Conservation (phyloP, 64 coral and sea anemone species). For the Stichodactyla mertensii region DNA sequence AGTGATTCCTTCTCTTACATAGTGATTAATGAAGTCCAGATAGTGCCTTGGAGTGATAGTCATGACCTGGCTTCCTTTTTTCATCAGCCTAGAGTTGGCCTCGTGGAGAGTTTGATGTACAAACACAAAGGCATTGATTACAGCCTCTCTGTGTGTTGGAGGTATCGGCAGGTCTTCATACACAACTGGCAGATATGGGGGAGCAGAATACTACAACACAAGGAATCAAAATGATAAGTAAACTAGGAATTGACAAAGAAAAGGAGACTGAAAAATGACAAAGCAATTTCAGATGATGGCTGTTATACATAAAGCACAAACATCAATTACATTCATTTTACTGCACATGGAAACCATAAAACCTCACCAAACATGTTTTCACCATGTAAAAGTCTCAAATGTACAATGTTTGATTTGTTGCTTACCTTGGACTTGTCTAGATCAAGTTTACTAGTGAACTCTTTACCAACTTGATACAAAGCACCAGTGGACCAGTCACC, state of each 20-base stretch:
- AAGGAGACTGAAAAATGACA: not conserved
- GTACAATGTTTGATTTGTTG: not conserved
- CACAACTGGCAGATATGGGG: conserved; percentile 89
- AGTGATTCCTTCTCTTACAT: conserved; percentile 47
- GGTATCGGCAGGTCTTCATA: conserved; percentile 91
- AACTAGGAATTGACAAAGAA: too few relatives aligned
- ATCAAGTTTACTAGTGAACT: conserved; percentile 97
- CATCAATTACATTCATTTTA: too few relatives aligned
- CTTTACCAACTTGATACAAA: conserved; percentile 98
- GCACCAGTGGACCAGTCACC: conserved; percentile 99
- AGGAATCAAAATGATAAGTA: not conserved
- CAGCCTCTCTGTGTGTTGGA: conserved; percentile 93
- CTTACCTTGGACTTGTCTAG: conserved; percentile 87
- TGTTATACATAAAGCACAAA: too few relatives aligned
- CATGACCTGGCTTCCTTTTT: conserved; percentile 88
- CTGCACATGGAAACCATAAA: too few relatives aligned
- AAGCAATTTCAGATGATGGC: not conserved
- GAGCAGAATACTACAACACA: conserved; percentile 71
- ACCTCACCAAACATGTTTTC: too few relatives aligned
- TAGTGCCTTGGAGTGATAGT: conserved; percentile 89
- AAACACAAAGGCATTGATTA: conserved; percentile 96
- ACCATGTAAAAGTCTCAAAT: too few relatives aligned
- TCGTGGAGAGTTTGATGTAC: conserved; percentile 96
- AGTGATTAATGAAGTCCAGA: conserved; percentile 96
- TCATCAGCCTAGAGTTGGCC: conserved; percentile 77